These are phyloP conservation scores for Agrotis puta DNA, from an alignment of 2,888 invertebrate species.

Conservation along the genomic window DNA sequence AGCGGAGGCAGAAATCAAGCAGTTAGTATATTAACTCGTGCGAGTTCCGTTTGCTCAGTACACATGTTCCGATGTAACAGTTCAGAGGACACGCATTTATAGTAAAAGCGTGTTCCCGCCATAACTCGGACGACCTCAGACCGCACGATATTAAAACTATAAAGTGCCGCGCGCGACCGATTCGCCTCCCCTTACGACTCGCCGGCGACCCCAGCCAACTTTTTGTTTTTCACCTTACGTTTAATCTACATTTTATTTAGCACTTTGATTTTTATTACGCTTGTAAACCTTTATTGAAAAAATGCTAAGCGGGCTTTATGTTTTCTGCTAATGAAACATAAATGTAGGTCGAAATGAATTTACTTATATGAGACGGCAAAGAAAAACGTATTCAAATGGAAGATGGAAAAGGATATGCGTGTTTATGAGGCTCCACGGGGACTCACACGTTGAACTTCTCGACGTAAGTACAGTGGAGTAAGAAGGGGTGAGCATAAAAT, in stretches of 20 bases:
- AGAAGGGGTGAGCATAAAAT: slow-evolving; percentile 89
- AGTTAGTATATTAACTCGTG: slow-evolving; percentile 71
- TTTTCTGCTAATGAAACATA: slow-evolving; percentile 65
- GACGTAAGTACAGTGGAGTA: slow-evolving; percentile 82
- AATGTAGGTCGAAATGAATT: slow-evolving; percentile 62
- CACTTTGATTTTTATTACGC: slow-evolving; percentile 75
- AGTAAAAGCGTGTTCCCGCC: slow-evolving; percentile 80
- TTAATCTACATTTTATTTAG: slow-evolving; percentile 74
- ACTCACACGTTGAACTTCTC: slow-evolving; percentile 85
- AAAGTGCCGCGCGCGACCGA: slow-evolving; percentile 85
- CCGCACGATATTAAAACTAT: slow-evolving; percentile 90
- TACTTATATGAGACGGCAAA: slow-evolving; percentile 65
- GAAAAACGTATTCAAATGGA: slow-evolving; percentile 83
- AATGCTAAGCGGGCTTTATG: slow-evolving; percentile 68
- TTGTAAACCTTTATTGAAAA: slow-evolving; percentile 74
- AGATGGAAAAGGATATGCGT: slow-evolving; percentile 86
- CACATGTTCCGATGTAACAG: slow-evolving; percentile 70
- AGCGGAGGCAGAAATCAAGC: slow-evolving; percentile 63
- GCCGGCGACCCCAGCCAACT: slow-evolving; percentile 68
- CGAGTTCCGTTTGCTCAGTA: slow-evolving; percentile 68
- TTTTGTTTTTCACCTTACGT: slow-evolving; percentile 76
- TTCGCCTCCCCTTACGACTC: slow-evolving; percentile 72
- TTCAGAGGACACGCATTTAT: slow-evolving; percentile 79
- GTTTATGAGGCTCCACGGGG: slow-evolving; percentile 86
- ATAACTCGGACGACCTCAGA: slow-evolving; percentile 82